Conservation (phyloP, 2,113 vertebrate genomes). For the Neolamprologus variostigma region DNA sequence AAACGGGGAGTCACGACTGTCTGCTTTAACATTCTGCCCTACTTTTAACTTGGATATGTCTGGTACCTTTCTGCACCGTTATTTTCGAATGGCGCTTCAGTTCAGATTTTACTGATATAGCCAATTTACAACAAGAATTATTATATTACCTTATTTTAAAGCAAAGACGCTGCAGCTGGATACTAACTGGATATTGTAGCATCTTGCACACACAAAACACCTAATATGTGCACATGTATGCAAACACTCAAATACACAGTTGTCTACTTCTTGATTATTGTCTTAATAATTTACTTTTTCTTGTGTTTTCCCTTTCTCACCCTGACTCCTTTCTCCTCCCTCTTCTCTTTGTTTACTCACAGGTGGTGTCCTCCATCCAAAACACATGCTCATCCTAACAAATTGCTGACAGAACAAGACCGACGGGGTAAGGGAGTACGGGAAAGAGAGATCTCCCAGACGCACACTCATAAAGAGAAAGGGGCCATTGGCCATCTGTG, state of each 20-base stretch:
- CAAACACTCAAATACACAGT: background rate
- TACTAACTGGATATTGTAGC: background rate
- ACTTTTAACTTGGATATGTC: background rate
- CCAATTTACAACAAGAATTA: background rate
- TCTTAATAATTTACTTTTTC: conserved; percentile 24
- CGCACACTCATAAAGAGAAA: background rate
- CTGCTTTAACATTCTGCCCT: background rate
- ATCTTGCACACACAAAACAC: background rate
- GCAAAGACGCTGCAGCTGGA: background rate
- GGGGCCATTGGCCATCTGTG: conserved; percentile 32
- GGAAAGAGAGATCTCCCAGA: conserved; percentile 1
- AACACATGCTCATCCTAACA: background rate
- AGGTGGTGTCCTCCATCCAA: conserved; percentile 61
- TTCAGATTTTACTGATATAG: background rate
- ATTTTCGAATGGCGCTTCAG: background rate
- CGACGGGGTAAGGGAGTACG: background rate
- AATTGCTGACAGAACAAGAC: conserved; percentile 31
- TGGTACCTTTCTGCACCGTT: background rate
- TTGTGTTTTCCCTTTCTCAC: background rate
- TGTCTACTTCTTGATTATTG: background rate
- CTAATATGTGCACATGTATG: background rate
- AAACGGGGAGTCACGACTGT: background rate
- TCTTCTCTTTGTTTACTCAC: conserved; percentile 25
- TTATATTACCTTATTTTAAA: background rate
- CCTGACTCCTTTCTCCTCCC: background rate